Evolutionary conservation across 2,888 invertebrate genomes (phyloP).

Genomic region (Rhagium mordax): DNA sequence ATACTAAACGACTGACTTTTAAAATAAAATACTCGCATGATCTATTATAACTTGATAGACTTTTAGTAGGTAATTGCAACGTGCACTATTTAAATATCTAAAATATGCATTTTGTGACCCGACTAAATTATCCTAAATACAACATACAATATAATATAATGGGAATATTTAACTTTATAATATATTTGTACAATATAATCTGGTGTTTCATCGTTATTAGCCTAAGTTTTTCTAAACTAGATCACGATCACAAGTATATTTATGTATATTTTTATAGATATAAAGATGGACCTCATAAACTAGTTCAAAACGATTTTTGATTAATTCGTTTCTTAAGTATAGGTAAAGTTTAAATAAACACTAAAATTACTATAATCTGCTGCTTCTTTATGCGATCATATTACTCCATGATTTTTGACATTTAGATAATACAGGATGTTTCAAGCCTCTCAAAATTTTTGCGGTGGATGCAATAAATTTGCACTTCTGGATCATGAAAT

Average conservation of each 20-base stretch:
- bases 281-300: constrained; percentile 58
- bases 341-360: not conserved
- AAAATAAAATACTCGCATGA: no score
- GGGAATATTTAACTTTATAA: constrained; percentile 59
- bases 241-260: constrained; percentile 67
- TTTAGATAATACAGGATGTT: not conserved
- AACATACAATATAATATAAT: constrained; percentile 67
- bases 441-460: no score
- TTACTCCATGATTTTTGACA: not conserved
- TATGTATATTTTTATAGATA: constrained; percentile 54
- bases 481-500: no score
- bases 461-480: no score
- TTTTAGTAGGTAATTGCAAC: not conserved
- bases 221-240: constrained; percentile 57
- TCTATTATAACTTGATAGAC: no score
- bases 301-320: constrained; percentile 54
- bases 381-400: not conserved
- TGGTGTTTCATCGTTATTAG: constrained; percentile 62
- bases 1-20: no score
- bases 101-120: constrained; percentile 15
- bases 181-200: constrained; percentile 69
- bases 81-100: constrained; percentile 10
- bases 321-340: constrained; percentile 51
- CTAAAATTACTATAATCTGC: not conserved
- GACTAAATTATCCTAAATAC: constrained; percentile 62